Evolutionary conservation across 2,888 invertebrate species (phyloP), one percentile per base, ranked within the genome.

Genomic region (Eristalinus aeneus): DNA sequence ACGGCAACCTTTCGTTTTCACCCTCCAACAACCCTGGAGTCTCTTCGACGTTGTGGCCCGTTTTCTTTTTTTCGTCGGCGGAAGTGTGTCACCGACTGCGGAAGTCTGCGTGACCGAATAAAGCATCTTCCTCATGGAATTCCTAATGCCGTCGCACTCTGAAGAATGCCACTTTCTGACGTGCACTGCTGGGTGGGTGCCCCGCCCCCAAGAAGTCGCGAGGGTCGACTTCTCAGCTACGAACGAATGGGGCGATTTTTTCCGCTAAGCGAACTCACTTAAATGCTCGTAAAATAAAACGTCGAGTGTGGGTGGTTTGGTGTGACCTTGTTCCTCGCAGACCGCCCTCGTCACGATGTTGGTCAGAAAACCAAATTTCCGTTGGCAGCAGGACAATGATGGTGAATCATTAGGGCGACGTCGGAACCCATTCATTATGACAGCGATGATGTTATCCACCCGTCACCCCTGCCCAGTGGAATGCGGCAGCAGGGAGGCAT

Each of bases 201-300:
- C 53, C 34, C n/a, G 1, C 58, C 46, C 64, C 39, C 39, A n/a
- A n/a, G n/a, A n/a, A n/a, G n/a, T n/a, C n/a, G n/a, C n/a, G n/a
- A n/a, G n/a, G n/a, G n/a, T n/a, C n/a, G n/a, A n/a, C n/a, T 20
- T 16, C 64, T 32, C 32, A 22, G 34, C 63, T 39, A 39, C 9
- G 11, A 56, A 32, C 34, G 64, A 60, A 20, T 31, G 39, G 31
- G 53, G 75, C 39, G 73, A 63, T 23, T 23, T 81, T 85, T 27
- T 27, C 5, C 27, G 27, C 27, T 69, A 63, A 85, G 81, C 81
- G 76, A 53, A 69, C 80, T 81, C 80, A 81, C 72, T 85, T 80
- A 80, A 85, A 85, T 72, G 63, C 76, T 61, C 72, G 60, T 81
- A 85, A 76, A 85, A 64, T 64, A 73, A 76, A 85, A 73, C 60